These are phyloP conservation scores for Drosophila longiperda DNA, from an alignment of 2,888 invertebrate species.

Conservation along the genomic window DNA sequence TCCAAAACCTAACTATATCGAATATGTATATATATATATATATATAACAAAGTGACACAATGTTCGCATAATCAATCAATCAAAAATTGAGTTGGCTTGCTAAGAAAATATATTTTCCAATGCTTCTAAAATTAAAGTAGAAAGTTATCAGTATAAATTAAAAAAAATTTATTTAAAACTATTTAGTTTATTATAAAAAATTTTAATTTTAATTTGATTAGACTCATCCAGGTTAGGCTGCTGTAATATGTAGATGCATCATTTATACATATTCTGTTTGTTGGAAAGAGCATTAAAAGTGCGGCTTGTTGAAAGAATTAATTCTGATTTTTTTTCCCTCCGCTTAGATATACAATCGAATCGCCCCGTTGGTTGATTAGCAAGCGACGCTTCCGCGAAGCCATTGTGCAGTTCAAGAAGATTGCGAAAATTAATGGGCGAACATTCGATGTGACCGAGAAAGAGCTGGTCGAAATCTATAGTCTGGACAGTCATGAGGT, in stretches of 20 bases:
- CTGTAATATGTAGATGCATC: too few relatives aligned
- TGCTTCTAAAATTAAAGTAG: too few relatives aligned
- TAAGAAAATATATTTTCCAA: too few relatives aligned
- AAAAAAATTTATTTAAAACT: not conserved
- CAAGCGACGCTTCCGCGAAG: conserved; percentile 85
- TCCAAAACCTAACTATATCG: not conserved
- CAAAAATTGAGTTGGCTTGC: too few relatives aligned
- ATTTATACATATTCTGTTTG: not conserved
- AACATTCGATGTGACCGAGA: conserved; percentile 83
- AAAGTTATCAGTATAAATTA: too few relatives aligned
- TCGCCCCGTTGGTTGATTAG: conserved; percentile 88
- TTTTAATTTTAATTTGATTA: too few relatives aligned
- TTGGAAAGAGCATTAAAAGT: not conserved
- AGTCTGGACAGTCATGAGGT: conserved; percentile 82
- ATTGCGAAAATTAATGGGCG: conserved; percentile 87
- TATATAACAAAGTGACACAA: not conserved
- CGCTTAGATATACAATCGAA: conserved; percentile 87
- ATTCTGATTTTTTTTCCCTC: not conserved
- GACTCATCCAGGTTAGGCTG: too few relatives aligned
- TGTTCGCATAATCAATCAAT: too few relatives aligned
- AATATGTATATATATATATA: too few relatives aligned
- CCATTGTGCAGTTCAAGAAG: conserved; percentile 86
- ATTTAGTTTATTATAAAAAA: not conserved
- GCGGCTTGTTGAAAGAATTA: not conserved
- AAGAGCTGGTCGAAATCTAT: conserved; percentile 85